Evolutionary conservation across 2,113 vertebrate species (phyloP).

Genomic region (Melanostigma gelatinosum): DNA sequence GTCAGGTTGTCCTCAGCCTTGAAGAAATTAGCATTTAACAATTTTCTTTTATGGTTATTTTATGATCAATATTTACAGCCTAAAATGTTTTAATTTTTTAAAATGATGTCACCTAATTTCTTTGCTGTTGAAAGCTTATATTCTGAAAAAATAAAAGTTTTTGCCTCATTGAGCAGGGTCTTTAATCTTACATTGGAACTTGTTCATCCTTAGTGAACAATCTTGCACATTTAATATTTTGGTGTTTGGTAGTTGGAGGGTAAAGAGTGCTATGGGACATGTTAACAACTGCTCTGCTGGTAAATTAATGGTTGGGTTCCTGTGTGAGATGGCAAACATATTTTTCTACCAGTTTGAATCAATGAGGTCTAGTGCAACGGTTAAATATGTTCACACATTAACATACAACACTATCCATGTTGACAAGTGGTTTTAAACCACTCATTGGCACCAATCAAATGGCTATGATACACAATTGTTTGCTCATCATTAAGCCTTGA

Average conservation of each 20-base stretch:
- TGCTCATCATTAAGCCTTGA: not conserved
- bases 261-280: not conserved
- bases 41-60: slow-evolving; percentile 15
- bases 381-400: not conserved
- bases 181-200: not conserved
- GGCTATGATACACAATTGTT: not conserved
- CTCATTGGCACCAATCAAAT: not conserved
- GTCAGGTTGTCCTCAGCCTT: slow-evolving; percentile 1
- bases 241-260: not conserved
- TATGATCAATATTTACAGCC: not conserved
- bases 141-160: not conserved
- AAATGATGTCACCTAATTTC: slow-evolving; percentile 1
- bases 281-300: not conserved
- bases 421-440: not conserved
- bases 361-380: not conserved
- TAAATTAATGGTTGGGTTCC: not conserved
- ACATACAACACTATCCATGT: not conserved
- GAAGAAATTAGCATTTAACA: not conserved
- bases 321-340: not conserved
- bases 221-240: slow-evolving; percentile 3
- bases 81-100: not conserved
- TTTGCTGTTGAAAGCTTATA: slow-evolving; percentile 10
- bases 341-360: not conserved
- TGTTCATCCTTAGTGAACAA: slow-evolving; percentile 8
- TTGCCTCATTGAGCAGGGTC: not conserved